Conservation (phyloP, 35 echinoderm and acorn worm genomes). For the Nesometra sesokonis region DNA sequence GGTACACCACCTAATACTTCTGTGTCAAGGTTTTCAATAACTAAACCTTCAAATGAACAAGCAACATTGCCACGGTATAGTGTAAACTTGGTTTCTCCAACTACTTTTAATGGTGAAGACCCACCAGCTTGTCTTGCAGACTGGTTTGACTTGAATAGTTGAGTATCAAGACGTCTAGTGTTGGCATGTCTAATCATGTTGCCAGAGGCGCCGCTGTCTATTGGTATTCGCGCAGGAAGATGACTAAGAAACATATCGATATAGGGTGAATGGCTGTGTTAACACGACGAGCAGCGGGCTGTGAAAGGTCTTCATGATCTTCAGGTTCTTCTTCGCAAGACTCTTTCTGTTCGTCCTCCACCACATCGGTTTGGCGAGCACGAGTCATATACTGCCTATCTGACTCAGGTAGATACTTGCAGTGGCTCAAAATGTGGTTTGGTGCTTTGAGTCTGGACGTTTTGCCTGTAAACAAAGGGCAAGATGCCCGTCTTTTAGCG, state of each 20-base stretch:
- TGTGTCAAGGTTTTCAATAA: slow-evolving; percentile 46
- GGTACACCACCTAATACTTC: slow-evolving; percentile 52
- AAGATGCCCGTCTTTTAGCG: background rate
- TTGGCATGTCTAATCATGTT: slow-evolving; percentile 50
- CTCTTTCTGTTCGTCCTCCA: background rate
- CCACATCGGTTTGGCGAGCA: background rate
- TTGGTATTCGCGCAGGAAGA: slow-evolving; percentile 14
- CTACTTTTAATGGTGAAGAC: slow-evolving; percentile 41
- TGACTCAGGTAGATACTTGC: background rate
- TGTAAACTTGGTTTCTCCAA: slow-evolving; percentile 41
- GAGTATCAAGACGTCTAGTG: slow-evolving; percentile 3
- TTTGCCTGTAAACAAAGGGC: background rate
- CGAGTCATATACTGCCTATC: background rate
- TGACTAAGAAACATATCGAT: background rate
- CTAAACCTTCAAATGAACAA: slow-evolving; percentile 45
- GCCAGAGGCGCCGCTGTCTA: slow-evolving; percentile 51
- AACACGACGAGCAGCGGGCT: background rate
- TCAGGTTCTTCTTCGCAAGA: background rate
- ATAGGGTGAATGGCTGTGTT: background rate
- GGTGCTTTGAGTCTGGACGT: background rate
- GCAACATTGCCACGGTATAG: slow-evolving; percentile 13
- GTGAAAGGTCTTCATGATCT: background rate
- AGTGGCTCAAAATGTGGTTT: background rate
- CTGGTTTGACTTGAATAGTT: slow-evolving; percentile 13
- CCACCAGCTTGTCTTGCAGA: slow-evolving; percentile 77